Base-by-base conservation (phyloP, 2,113 vertebrate species). In the Ceyx margarethae region DNA sequence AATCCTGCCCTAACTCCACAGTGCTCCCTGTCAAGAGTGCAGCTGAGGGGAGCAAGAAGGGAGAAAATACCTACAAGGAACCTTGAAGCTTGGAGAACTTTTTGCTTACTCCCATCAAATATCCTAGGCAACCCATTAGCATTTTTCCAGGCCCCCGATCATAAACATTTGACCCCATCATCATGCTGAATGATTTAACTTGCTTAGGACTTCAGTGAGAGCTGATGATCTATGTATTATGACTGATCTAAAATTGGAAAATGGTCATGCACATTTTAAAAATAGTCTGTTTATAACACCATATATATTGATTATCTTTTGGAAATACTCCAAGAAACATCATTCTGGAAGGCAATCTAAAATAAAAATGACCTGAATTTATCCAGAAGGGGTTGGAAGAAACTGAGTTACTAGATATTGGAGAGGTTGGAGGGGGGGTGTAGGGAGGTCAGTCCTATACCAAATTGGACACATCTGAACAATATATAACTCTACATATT, bases 271-370 rank as follows among this genome's bases (percentile, higher is more conserved):
- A 53, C 61, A 25, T 83, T 94, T 77, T 88, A 78, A 86, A 85
- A 94, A 78, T 51, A 85, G 76, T 15, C 64, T 85, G 68, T 53
- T 69, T 71, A 68, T 83, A 82, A 87, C 85, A 83, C n/a, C 22
- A 67, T 54, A 28, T 77, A 45, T 90, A 96, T 96, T 57, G 95
- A 95, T 91, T 90, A 67, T 7, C 26, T 69, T 81, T 77, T 93
- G 87, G 91, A 78, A 93, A 64, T 8, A 13, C 18, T 78, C 83
- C 80, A 77, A 90, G 42, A 81, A 43, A 46, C 76, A 74, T 57
- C 22, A 81, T 85, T 86, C 67, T 86, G 21, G 35, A 74, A 93
- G 56, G 61, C 85, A 75, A 19, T 74, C 51, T 83, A 35, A 92
- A 83, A 60, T 81, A 88, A 87, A 60, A 60, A 74, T n/a, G 82